Evolutionary conservation across 2,113 vertebrate genomes (phyloP), one percentile per base, ranked within the genome.

Genomic region (Spea multiplicata): DNA sequence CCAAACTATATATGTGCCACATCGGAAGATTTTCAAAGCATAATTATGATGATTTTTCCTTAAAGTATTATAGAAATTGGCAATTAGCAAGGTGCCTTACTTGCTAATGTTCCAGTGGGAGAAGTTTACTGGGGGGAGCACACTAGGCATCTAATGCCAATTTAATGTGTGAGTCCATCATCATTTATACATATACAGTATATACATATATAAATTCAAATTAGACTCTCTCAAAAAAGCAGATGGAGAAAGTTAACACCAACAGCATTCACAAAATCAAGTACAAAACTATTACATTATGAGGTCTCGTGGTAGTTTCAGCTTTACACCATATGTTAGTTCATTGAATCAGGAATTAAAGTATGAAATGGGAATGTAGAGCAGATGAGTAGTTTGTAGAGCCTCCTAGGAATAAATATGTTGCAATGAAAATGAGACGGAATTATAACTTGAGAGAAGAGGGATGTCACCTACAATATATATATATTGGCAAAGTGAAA

Each of bases 111-210:
- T 59, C 78, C 53, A 67, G 66, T 74, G 66, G 78, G 78, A 80
- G 71, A 67, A 12, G 70, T 73, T 66, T 66, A 64, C 77, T 68
- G 57, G 71, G 71, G 77, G 78, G 76, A 74, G 59, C 71, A 80
- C 73, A 71, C 78, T 80, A 71, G 64, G 78, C 59, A 44, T 73
- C 46, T 80, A 80, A 80, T 80, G 71, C 52, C 64, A 74, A 74
- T 74, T 80, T 80, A 80, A 80, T 80, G 78, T 80, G 71, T 52
- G 68, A 80, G 78, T 80, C 78, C 73, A 50, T 80, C 71, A 74
- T 53, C 68, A 74, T 74, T 74, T 80, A 61, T 80, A 68, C 4
- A 59, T 13, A 59, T 13, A 59, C 10, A 59, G 48, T 72, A 71
- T 13, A 46, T 9, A 30, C 57, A 66, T 49, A 76, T 70, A 70